Conservation (phyloP, 2,888 invertebrate genomes). For the Agrotis puta region DNA sequence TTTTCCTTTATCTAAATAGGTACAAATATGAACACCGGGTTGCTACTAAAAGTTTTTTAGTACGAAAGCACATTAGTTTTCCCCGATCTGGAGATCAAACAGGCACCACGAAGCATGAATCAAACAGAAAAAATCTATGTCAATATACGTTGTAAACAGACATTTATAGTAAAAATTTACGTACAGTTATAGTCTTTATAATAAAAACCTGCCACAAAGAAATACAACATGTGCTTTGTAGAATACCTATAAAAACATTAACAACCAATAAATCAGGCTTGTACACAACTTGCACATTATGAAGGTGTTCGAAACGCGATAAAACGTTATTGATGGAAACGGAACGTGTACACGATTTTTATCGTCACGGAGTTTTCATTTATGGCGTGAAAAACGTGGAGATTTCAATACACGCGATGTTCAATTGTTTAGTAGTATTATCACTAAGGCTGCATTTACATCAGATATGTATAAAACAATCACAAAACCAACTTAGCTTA, state of each 20-base stretch:
- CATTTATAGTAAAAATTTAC: not conserved
- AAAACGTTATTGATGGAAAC: constrained; percentile 41
- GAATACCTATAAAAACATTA: constrained; percentile 21
- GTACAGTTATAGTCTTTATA: not conserved
- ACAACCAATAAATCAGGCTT: constrained; percentile 36
- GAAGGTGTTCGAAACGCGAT: constrained; percentile 35
- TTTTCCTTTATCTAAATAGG: not conserved
- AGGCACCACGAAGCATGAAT: not conserved
- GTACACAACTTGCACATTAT: constrained; percentile 27
- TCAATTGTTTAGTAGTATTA: constrained; percentile 12
- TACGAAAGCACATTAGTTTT: not conserved
- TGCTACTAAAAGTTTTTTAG: not conserved
- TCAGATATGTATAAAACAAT: not conserved
- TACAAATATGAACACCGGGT: not conserved
- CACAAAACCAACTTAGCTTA: no score
- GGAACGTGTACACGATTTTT: constrained; percentile 29
- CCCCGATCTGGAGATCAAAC: not conserved
- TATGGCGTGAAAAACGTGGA: constrained; percentile 32
- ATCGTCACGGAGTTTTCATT: constrained; percentile 48
- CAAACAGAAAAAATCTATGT: no score
- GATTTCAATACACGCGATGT: constrained; percentile 34
- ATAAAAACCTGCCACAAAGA: constrained; percentile 4
- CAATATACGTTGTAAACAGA: no score
- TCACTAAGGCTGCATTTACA: not conserved
- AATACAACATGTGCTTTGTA: constrained; percentile 8